These are phyloP conservation scores for Lasius fuliginosus DNA, from an alignment of 2,888 invertebrate species.

Conservation along the genomic window DNA sequence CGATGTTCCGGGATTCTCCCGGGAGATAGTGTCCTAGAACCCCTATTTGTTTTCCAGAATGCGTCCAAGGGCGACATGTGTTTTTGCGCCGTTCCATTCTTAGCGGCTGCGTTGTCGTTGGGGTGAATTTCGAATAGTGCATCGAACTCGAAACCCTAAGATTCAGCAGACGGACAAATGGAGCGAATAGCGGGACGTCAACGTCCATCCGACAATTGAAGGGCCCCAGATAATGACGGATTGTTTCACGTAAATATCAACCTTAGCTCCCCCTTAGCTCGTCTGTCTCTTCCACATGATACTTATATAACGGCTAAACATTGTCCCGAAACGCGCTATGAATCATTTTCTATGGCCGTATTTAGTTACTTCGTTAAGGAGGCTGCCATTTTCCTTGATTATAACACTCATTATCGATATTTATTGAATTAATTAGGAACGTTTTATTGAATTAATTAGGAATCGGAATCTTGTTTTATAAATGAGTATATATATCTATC, in stretches of 20 bases:
- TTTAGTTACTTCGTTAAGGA: conserved; percentile 47
- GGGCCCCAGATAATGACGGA: conserved; percentile 33
- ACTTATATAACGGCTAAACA: conserved; percentile 31
- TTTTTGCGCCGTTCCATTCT: conserved; percentile 55
- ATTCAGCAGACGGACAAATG: neutral
- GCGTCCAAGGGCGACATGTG: conserved; percentile 59
- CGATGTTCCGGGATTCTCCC: conserved; percentile 6
- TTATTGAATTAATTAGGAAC: neutral
- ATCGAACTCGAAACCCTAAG: conserved; percentile 5
- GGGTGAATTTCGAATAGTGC: conserved; percentile 19
- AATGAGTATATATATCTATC: neutral
- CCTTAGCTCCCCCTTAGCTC: conserved; percentile 25
- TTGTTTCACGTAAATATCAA: conserved; percentile 56
- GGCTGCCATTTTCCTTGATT: neutral
- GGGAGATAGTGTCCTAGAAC: conserved; percentile 14
- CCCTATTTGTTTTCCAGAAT: conserved; percentile 67
- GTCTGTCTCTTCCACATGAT: conserved; percentile 14
- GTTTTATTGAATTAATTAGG: neutral
- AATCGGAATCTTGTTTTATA: neutral
- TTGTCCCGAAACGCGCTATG: conserved; percentile 28
- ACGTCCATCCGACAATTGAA: conserved; percentile 62
- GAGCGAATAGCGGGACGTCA: conserved; percentile 51
- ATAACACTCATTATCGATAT: conserved; percentile 13
- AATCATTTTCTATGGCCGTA: conserved; percentile 55
- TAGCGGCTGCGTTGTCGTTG: neutral